phyloP scores from a whole-genome alignment of 1,140 invertebrate genomes.

The Bombus cullumanus region DNA sequence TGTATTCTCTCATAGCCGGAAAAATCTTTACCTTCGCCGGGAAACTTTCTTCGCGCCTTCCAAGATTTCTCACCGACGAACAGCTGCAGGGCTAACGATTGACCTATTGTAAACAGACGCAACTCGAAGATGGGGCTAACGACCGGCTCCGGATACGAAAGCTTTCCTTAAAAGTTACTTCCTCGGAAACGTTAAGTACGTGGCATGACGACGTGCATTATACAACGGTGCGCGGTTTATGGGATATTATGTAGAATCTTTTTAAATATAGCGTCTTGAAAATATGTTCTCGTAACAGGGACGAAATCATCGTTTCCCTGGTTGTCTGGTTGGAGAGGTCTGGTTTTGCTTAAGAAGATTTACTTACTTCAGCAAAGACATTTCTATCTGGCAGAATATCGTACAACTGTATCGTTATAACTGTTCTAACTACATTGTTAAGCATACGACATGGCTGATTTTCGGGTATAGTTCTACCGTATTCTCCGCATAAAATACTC shows the following conservation, averaged over 20 bases:
- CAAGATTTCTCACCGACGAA: background rate
- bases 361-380: background rate
- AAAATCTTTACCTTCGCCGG: conserved; percentile 10
- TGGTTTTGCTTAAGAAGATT: background rate
- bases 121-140: background rate
- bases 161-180: background rate
- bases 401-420: background rate
- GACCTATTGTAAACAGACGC: conserved; percentile 25
- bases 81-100: background rate
- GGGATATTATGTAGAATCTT: background rate
- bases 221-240: background rate
- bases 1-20: background rate
- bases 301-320: background rate
- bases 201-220: background rate
- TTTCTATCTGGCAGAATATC: background rate
- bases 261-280: background rate
- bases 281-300: background rate
- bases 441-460: background rate
- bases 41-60: conserved; percentile 7
- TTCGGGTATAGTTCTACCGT: background rate
- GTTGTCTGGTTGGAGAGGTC: background rate
- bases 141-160: background rate
- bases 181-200: background rate
- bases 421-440: background rate
- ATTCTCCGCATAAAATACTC: background rate